A percentile compares a stretch with the other conserved stretches of the same genome.
These are phyloP conservation scores for Sesia apiformis DNA, from an alignment of 2,888 invertebrate genomes.

Conservation along the genomic window DNA sequence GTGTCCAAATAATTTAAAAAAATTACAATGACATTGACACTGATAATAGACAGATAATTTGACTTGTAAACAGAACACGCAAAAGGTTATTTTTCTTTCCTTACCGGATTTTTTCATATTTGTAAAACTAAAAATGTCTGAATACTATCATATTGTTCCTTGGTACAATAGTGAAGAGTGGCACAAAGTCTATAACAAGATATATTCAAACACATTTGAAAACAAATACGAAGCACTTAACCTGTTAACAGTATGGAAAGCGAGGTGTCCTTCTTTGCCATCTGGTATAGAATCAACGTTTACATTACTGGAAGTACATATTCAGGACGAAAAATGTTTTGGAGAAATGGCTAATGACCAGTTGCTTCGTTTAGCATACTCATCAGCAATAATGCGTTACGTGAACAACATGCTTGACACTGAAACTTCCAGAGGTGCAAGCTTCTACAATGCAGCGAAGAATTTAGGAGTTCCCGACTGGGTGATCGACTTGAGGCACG, in stretches of 20 bases:
- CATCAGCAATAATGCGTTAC: conserved; percentile 78
- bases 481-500: conserved; percentile 86
- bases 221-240: conserved; percentile 55
- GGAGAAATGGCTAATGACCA: conserved; percentile 40
- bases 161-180: conserved; percentile 70
- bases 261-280: conserved; percentile 69
- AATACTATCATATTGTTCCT: conserved; percentile 48
- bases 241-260: conserved; percentile 73
- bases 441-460: conserved; percentile 75
- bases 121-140: conserved; percentile 25
- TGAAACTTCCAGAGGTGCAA: conserved; percentile 64
- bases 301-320: conserved; percentile 67
- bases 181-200: conserved; percentile 57
- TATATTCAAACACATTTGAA: conserved; percentile 39
- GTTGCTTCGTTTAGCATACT: conserved; percentile 74
- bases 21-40: too few relatives aligned
- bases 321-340: conserved; percentile 38
- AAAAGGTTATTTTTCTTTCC: too few relatives aligned
- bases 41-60: too few relatives aligned
- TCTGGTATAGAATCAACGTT: conserved; percentile 77
- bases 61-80: too few relatives aligned
- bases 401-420: conserved; percentile 77
- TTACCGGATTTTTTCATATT: background rate
- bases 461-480: conserved; percentile 83
- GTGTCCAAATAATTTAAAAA: too few relatives aligned